Conservation (phyloP, 2,797 vertebrate genomes). For the Bovichtus variegatus region DNA sequence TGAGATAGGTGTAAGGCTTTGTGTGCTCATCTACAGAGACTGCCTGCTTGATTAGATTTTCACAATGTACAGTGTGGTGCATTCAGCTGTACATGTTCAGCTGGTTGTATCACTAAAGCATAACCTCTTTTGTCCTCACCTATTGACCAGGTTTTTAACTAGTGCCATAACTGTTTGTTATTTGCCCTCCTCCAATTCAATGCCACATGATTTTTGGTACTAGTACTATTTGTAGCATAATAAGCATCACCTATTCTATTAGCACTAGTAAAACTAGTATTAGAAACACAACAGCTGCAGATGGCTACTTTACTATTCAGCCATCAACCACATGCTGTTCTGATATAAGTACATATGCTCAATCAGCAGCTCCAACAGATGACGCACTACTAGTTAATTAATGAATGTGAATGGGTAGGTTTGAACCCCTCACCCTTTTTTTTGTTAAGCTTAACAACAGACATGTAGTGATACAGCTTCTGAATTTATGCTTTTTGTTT, state of each 20-base stretch:
- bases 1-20: conserved; percentile 14
- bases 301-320: conserved; percentile 16
- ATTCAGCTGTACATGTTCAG: conserved; percentile 9
- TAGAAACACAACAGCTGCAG: conserved; percentile 21
- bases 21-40: conserved; percentile 23
- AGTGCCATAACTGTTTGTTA: conserved; percentile 16
- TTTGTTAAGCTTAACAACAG: not conserved
- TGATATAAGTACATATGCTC: conserved; percentile 4
- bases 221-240: not conserved
- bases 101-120: not conserved
- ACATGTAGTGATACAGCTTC: not conserved
- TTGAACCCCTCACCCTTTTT: not conserved
- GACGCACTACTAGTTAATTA: conserved; percentile 29
- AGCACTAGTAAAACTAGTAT: not conserved
- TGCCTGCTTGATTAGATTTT: conserved; percentile 29
- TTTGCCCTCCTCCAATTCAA: not conserved
- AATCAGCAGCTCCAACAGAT: conserved; percentile 18
- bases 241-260: not conserved
- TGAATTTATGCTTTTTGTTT: not conserved
- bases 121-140: conserved; percentile 8
- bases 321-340: conserved; percentile 14
- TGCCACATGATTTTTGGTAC: not conserved
- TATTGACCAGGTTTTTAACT: not conserved
- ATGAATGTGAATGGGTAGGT: conserved; percentile 3
- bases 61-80: conserved; percentile 21